Evolutionary conservation across 2,888 invertebrate species (phyloP).

Genomic region (Heliconius erato): DNA sequence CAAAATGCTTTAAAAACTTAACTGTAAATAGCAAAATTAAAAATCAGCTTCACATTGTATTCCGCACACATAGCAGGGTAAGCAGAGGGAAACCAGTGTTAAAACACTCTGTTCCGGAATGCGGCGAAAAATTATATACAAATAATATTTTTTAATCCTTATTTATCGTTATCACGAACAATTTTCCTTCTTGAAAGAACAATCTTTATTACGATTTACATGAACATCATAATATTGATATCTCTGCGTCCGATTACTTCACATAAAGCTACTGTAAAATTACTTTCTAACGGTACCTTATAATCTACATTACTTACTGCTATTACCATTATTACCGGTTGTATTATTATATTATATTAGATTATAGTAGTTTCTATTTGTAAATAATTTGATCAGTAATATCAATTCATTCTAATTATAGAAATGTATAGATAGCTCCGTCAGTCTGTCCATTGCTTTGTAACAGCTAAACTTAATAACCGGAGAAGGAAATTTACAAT

Average conservation of each 20-base stretch:
- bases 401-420: constrained; percentile 1
- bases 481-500: too few relatives aligned
- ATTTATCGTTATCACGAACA: not conserved
- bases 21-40: too few relatives aligned
- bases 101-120: too few relatives aligned
- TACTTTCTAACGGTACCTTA: constrained; percentile 42
- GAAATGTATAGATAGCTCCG: not conserved
- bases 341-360: constrained; percentile 27
- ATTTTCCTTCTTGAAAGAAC: not conserved
- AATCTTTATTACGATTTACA: not conserved
- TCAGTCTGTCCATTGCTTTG: too few relatives aligned
- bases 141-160: not conserved
- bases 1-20: too few relatives aligned
- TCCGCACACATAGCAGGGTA: too few relatives aligned
- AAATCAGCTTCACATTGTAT: too few relatives aligned
- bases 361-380: constrained; percentile 27
- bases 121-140: too few relatives aligned
- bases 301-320: constrained; percentile 22
- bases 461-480: too few relatives aligned
- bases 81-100: too few relatives aligned
- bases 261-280: constrained; percentile 48
- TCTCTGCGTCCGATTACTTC: constrained; percentile 38
- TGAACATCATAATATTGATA: constrained; percentile 32
- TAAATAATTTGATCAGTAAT: constrained; percentile 6
- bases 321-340: constrained; percentile 27